Evolutionary conservation across 2,113 vertebrate species (phyloP), one percentile per base, ranked within the genome.

Genomic region (Chlorodrepanis virens): DNA sequence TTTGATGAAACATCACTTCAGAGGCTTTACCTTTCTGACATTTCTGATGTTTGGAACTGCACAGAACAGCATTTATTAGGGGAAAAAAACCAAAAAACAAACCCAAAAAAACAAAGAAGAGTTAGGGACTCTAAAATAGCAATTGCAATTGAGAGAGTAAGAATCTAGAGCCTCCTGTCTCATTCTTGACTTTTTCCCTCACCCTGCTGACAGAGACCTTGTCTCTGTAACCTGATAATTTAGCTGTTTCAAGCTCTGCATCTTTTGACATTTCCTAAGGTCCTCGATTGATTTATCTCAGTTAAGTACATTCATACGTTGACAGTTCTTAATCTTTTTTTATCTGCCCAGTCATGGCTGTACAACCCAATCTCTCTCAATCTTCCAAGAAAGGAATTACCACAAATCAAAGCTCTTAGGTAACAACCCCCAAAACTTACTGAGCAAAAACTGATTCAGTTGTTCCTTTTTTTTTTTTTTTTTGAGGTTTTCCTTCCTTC

Each of bases 281-380:
- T 56, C 76, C 65, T 84, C 31, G 75, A 87, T 94, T 97, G 94
- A 93, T 94, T 95, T 91, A 94, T 83, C 93, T 95, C 76, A 75
- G 91, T 91, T 97, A 95, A 93, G 69, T 82, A 87, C 77, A 68
- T 94, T 84, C 87, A 47, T 63, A 91, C 14, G 22, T 75, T 91
- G 89, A 91, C 91, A 96, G 86, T 16, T 94, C 89, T 56, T 92
- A 85, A 89, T 89, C 27, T 60, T 89, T 97, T 90, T 59, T 78
- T 71, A 81, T 60, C 94, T 95, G 79, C 40, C 86, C 60, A 78
- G 24, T 68, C 4, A 9, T 75, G 65, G 42, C 80, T 91, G 72
- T 56, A 87, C 83, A 89, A 85, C 40, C 19, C 56, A 92, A 89
- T 91, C 77, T 84, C 70, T 68, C 68, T 84, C 86, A 77, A 42